Evolutionary conservation across 2,113 vertebrate genomes (phyloP).

Genomic region (Podarcis raffonei): DNA sequence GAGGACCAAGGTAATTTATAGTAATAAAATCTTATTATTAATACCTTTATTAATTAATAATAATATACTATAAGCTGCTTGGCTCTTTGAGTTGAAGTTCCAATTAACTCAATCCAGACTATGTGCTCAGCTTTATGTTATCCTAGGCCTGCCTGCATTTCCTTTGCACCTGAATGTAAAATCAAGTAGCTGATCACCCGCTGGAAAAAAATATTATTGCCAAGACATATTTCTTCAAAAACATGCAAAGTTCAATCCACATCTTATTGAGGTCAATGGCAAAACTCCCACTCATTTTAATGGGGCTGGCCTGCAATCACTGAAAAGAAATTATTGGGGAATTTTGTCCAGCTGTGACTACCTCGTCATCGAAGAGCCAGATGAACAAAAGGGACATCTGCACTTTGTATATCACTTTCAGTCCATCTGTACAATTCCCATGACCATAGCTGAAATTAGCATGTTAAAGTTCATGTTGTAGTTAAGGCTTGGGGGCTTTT

Average conservation of each 20-base stretch:
- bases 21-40: too few species aligned
- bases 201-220: background rate
- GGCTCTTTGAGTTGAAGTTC: background rate
- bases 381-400: conserved; percentile 19
- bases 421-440: conserved; percentile 23
- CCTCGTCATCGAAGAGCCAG: background rate
- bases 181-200: background rate
- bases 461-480: background rate
- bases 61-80: background rate
- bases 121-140: background rate
- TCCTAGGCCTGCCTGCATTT: background rate
- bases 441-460: conserved; percentile 10
- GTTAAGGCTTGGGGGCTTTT: background rate
- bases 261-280: conserved; percentile 1
- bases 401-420: background rate
- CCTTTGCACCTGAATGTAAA: background rate
- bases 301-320: background rate
- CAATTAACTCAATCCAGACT: background rate
- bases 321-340: background rate
- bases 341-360: background rate
- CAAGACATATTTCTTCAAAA: background rate
- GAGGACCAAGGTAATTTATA: too few species aligned
- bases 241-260: background rate
- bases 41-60: too few species aligned
- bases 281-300: background rate